These are phyloP conservation scores for Aythya baeri DNA, from an alignment of 2,113 vertebrate species.

Conservation along the genomic window DNA sequence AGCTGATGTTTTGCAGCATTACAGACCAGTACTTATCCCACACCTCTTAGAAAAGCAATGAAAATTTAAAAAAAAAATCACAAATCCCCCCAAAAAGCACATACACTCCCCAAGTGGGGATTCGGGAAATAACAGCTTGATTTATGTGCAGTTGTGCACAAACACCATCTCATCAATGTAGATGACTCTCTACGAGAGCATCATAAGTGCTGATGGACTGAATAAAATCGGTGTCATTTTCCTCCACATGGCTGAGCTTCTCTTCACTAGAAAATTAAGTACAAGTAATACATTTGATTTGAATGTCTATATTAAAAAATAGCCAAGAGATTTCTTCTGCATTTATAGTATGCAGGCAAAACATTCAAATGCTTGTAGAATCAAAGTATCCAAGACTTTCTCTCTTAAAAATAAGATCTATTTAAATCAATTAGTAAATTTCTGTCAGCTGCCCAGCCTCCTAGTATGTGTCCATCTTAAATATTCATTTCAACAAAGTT, in stretches of 20 bases:
- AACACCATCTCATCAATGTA: not conserved
- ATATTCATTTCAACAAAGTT: not conserved
- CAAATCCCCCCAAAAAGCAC: not conserved
- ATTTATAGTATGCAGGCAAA: not conserved
- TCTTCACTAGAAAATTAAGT: slow-evolving; percentile 36
- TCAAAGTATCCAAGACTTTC: not conserved
- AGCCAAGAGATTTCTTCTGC: not conserved
- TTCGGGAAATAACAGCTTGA: not conserved
- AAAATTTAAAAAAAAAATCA: not conserved
- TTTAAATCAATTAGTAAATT: not conserved
- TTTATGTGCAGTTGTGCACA: not conserved
- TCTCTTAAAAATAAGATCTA: not conserved
- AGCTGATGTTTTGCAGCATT: not conserved
- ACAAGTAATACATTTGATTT: not conserved
- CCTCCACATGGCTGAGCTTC: slow-evolving; percentile 26
- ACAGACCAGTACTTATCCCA: not conserved
- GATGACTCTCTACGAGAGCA: slow-evolving; percentile 3
- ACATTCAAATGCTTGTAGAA: not conserved
- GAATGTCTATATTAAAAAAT: not conserved
- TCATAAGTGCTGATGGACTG: slow-evolving; percentile 40
- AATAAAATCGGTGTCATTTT: slow-evolving; percentile 31
- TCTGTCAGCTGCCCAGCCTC: not conserved
- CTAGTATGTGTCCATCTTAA: not conserved
- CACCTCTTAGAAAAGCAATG: not conserved
- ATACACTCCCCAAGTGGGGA: not conserved